Evolutionary conservation across 2,113 vertebrate genomes (phyloP), one percentile per base, ranked within the genome.

Genomic region (Crocuta crocuta): DNA sequence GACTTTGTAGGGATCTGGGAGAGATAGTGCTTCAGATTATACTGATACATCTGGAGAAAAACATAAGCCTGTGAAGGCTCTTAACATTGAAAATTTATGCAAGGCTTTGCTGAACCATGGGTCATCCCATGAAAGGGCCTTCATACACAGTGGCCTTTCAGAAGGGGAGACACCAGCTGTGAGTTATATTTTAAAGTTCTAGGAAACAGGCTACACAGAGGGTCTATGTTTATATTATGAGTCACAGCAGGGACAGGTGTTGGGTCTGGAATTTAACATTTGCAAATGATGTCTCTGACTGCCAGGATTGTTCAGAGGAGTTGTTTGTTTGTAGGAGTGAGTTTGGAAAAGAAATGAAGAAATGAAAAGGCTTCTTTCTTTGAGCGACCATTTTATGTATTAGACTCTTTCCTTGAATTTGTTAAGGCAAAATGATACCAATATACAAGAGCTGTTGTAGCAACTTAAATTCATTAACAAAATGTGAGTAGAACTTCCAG

Each of bases 211-310:
- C 53, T 92, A 93, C 81, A 88, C 43, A 94, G 93, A 97, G 73
- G 92, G 89, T 82, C 66, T 96, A 55, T 97, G 92, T 97, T 97
- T 96, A 80, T 94, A 81, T 88, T 91, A 91, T 97, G 97, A 97
- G 94, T 97, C 94, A 97, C 68, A 97, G 71, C 39, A 95, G 66
- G 31, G 79, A 96, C 94, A 96, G 86, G 95, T 97, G 94, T 89
- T 89, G 28, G 61, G 55, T 95, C 78, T 97, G 82, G 78, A 85
- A 76, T 33, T 97, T 86, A 91, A 96, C 2, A 15, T 96, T 61
- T 86, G 45, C 53, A 94, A 91, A 94, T 0, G 7, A 82, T 94
- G 89, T 82, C 70, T 96, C 85, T 95, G 55, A 81, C 35, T 91
- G 43, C 61, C 79, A 95, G 78, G 53, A 93, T 63, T 82, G 82